These are phyloP conservation scores for Pterocles orientalis DNA, from an alignment of 2,113 vertebrate species.

Conservation along the genomic window DNA sequence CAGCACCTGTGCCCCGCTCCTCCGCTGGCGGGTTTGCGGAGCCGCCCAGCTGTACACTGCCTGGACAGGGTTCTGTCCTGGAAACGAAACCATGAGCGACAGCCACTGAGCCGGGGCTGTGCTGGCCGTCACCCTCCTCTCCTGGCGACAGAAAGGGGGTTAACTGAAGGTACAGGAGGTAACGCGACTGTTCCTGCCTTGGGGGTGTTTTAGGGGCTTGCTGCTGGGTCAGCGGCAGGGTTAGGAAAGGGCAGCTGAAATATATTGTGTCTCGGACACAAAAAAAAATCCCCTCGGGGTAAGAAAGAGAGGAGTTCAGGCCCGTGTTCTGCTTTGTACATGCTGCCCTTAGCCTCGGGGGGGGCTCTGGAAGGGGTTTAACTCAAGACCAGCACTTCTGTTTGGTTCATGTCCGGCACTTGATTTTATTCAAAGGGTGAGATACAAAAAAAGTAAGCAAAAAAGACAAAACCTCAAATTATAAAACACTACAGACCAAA, in stretches of 20 bases:
- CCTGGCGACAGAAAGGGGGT: accelerated
- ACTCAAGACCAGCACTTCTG: background rate
- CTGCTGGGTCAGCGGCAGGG: background rate
- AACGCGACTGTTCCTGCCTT: accelerated
- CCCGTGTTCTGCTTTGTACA: background rate
- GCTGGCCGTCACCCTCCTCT: accelerated
- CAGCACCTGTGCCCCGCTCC: accelerated
- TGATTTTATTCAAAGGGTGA: constrained; percentile 75
- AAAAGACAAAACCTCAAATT: constrained; percentile 58
- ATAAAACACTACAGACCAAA: constrained; percentile 32
- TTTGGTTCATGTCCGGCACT: constrained; percentile 41
- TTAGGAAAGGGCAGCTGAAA: background rate
- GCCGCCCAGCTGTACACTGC: accelerated
- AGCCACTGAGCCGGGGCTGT: accelerated
- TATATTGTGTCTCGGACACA: background rate
- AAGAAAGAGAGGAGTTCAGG: background rate
- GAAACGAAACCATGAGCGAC: accelerated
- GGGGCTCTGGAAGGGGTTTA: background rate
- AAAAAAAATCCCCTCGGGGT: background rate
- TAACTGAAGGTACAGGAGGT: too few relatives aligned
- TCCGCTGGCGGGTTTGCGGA: too few relatives aligned
- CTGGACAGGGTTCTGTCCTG: background rate
- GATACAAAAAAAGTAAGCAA: constrained; percentile 65
- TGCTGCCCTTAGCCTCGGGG: background rate
- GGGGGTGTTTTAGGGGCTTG: background rate